Evolutionary conservation across 2,888 invertebrate genomes (phyloP).

Genomic region (Eulithis testata): DNA sequence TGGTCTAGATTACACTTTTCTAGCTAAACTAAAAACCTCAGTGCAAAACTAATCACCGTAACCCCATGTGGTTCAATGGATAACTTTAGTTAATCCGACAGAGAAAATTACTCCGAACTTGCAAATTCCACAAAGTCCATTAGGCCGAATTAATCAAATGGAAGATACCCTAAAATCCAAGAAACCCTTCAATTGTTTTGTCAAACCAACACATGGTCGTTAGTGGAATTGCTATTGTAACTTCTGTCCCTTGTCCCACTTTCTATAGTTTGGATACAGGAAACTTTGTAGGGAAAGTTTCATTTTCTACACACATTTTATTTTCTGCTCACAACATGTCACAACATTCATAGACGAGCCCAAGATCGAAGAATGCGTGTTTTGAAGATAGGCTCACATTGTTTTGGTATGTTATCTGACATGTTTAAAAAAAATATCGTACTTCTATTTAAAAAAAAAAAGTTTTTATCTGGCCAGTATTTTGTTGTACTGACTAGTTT

Average conservation of each 20-base stretch:
- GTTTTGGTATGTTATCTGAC: too few species aligned
- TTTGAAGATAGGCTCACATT: too few species aligned
- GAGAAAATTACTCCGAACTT: constrained; percentile 58
- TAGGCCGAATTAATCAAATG: constrained; percentile 73
- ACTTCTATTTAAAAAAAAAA: neutral
- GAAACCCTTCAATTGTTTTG: constrained; percentile 71
- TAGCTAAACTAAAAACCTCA: constrained; percentile 7
- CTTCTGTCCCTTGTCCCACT: constrained; percentile 22
- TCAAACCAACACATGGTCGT: constrained; percentile 70
- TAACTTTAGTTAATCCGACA: constrained; percentile 50
- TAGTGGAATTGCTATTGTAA: constrained; percentile 48
- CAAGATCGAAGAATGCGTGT: too few species aligned
- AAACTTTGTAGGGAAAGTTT: constrained; percentile 1
- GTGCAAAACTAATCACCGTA: constrained; percentile 34
- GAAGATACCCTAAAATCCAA: constrained; percentile 66
- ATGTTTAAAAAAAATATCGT: too few species aligned
- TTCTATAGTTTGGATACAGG: constrained; percentile 19
- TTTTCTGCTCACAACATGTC: too few species aligned
- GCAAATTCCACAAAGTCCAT: constrained; percentile 67
- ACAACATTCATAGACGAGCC: too few species aligned
- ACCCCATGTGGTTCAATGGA: constrained; percentile 36
- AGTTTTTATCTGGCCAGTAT: neutral
- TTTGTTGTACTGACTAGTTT: neutral
- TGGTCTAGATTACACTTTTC: neutral
- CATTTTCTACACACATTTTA: too few species aligned